Evolutionary conservation across 2,888 invertebrate genomes (phyloP).

Genomic region (Imbricaverruca yamaguchii): DNA sequence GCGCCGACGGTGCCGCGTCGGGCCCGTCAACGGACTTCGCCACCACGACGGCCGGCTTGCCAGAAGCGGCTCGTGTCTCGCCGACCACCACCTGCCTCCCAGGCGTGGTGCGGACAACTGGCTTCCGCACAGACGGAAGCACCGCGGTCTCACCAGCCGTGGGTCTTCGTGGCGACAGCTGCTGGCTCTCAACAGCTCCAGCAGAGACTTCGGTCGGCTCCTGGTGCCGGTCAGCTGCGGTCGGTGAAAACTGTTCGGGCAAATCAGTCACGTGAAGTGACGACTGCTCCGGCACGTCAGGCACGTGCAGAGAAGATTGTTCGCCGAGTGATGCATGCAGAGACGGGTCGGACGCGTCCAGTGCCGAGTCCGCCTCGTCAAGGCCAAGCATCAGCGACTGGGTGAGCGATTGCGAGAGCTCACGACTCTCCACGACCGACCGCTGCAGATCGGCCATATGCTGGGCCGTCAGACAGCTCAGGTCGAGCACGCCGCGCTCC

Average conservation of each 20-base stretch:
- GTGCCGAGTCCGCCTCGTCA: neutral
- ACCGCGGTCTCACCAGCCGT: neutral
- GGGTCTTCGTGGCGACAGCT: neutral
- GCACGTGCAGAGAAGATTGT: slow-evolving; percentile 10
- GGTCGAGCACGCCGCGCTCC: slow-evolving; percentile 34
- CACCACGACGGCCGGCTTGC: too few relatives aligned
- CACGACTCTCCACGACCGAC: slow-evolving; percentile 34
- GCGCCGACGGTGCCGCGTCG: neutral
- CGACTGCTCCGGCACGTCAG: neutral
- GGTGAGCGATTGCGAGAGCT: slow-evolving; percentile 35
- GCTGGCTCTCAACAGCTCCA: neutral
- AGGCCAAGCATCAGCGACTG: slow-evolving; percentile 32
- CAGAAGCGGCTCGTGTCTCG: too few relatives aligned
- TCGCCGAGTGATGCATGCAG: neutral
- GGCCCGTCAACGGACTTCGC: neutral
- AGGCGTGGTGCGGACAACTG: too few relatives aligned
- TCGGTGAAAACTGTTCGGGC: too few relatives aligned
- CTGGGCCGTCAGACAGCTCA: slow-evolving; percentile 33
- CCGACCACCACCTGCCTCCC: too few relatives aligned
- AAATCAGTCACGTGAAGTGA: too few relatives aligned
- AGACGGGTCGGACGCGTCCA: neutral
- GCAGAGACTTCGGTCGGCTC: neutral
- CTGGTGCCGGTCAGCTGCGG: too few relatives aligned
- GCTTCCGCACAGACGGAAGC: neutral
- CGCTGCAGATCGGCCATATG: slow-evolving; percentile 33